Percentiles rank a stretch among this genome's conserved stretches.
Evolutionary conservation across 2,113 vertebrate genomes (phyloP).

Genomic region (Pseudorectes ferrugineus): DNA sequence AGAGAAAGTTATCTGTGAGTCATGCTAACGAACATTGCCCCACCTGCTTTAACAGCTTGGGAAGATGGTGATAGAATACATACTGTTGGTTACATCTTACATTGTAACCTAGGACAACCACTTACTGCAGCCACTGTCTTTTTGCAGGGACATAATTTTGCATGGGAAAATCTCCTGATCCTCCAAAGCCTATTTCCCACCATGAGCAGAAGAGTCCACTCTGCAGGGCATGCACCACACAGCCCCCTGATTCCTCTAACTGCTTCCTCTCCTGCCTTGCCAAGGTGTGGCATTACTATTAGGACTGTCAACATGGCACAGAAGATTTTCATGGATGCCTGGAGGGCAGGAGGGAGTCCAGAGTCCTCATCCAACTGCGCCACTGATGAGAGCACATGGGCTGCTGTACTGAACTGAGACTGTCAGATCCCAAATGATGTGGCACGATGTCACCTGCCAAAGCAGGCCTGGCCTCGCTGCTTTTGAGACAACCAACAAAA

Average conservation of each 20-base stretch:
- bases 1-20: too few relatives aligned
- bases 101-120: too few relatives aligned
- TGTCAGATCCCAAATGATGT: background rate
- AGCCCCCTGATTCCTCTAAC: background rate
- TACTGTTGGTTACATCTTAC: too few relatives aligned
- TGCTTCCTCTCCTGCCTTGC: background rate
- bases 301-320: background rate
- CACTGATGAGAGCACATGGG: background rate
- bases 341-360: background rate
- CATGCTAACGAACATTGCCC: too few relatives aligned
- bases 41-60: too few relatives aligned
- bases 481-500: background rate
- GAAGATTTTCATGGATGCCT: background rate
- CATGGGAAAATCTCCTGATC: background rate
- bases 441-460: background rate
- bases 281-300: background rate
- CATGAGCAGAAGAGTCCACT: background rate
- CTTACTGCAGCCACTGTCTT: background rate
- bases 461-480: background rate
- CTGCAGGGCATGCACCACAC: background rate
- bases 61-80: too few relatives aligned
- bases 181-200: background rate
- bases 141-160: background rate
- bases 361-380: background rate
- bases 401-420: background rate